These are phyloP conservation scores for Eudasyphora cyanicolor DNA, from an alignment of 2,888 invertebrate genomes.

Conservation along the genomic window DNA sequence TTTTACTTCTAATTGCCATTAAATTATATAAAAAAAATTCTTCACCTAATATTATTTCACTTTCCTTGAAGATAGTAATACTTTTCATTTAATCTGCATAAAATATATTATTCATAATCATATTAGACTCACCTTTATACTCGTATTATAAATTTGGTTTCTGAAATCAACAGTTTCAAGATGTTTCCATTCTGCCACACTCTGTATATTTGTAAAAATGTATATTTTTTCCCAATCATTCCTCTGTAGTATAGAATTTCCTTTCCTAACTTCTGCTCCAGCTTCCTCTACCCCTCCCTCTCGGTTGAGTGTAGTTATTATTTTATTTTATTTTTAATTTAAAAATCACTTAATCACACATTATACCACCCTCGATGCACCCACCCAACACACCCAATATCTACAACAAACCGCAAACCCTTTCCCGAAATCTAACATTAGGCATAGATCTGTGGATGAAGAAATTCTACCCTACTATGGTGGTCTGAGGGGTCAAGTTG, in stretches of 20 bases:
- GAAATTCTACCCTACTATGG: conserved; percentile 85
- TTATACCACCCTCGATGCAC: conserved; percentile 21
- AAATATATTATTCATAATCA: no score
- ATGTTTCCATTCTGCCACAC: no score
- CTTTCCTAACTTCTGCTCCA: background rate
- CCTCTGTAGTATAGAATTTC: background rate
- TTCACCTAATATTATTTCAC: no score
- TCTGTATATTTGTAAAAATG: background rate
- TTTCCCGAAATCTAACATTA: conserved; percentile 43
- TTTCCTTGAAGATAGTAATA: no score
- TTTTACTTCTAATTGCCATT: no score
- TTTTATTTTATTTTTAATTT: background rate
- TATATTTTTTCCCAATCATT: background rate
- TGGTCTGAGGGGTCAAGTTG: conserved; percentile 86
- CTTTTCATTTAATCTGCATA: no score
- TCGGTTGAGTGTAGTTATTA: conserved; percentile 18
- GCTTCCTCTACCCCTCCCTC: background rate
- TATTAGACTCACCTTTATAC: no score
- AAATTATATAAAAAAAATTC: no score
- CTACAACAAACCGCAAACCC: no score
- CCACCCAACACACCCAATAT: background rate
- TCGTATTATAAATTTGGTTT: no score
- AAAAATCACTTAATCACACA: conserved; percentile 20
- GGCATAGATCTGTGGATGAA: conserved; percentile 69
- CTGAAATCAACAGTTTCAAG: no score